phyloP scores from a whole-genome alignment of 2,113 vertebrate genomes.

The Rhea americana region DNA sequence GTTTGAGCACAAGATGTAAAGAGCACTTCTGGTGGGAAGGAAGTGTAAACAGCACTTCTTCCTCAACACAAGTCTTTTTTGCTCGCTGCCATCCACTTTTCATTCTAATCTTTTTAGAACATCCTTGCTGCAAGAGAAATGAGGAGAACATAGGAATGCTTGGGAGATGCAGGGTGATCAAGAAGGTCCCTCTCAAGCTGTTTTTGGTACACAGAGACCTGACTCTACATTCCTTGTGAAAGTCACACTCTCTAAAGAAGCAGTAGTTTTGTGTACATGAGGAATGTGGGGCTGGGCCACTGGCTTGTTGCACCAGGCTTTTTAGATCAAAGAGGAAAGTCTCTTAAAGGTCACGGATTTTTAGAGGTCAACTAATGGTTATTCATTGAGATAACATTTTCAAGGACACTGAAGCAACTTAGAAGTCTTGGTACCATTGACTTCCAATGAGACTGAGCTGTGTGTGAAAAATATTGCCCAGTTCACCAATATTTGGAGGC shows the following conservation, averaged over 20 bases:
- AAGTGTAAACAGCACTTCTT: background rate
- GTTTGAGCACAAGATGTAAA: too few relatives aligned
- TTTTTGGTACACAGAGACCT: background rate
- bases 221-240: background rate
- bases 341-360: background rate
- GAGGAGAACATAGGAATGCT: background rate
- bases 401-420: background rate
- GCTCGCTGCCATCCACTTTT: background rate
- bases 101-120: background rate
- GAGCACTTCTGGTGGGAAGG: background rate
- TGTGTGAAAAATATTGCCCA: background rate
- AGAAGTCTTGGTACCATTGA: background rate
- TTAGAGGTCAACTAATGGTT: background rate
- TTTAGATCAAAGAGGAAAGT: background rate
- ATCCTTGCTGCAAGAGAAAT: background rate
- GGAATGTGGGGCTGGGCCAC: background rate
- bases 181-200: background rate
- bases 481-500: background rate
- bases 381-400: conserved; percentile 14
- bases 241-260: background rate
- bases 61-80: background rate
- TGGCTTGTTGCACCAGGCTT: background rate
- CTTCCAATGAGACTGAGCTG: background rate
- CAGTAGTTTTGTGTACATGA: background rate
- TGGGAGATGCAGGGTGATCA: background rate